These are phyloP conservation scores for Fistularia commersonii DNA, from an alignment of 2,797 vertebrate genomes.

Conservation along the genomic window DNA sequence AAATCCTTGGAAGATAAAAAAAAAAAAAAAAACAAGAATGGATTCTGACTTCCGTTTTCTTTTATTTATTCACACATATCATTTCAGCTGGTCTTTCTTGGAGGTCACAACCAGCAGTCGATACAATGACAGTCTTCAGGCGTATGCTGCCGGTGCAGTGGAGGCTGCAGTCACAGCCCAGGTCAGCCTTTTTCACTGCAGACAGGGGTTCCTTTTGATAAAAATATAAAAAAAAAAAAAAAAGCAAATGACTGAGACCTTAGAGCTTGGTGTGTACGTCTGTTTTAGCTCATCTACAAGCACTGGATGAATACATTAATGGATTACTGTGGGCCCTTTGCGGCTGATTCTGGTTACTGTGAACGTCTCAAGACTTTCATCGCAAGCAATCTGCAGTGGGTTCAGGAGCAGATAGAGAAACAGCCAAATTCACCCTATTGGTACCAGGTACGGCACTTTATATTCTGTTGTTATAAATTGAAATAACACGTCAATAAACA, in stretches of 20 bases:
- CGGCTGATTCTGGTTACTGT: slow-evolving; percentile 79
- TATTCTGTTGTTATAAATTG: not conserved
- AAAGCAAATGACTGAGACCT: too few relatives aligned
- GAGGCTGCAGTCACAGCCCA: slow-evolving; percentile 83
- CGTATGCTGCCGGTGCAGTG: slow-evolving; percentile 87
- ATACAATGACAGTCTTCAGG: slow-evolving; percentile 90
- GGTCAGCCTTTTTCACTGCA: slow-evolving; percentile 61
- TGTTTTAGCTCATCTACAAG: slow-evolving; percentile 87
- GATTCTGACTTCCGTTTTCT: not conserved
- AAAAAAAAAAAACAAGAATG: not conserved
- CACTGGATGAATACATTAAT: slow-evolving; percentile 96
- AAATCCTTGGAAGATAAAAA: not conserved
- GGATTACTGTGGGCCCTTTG: slow-evolving; percentile 87
- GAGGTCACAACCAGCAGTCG: slow-evolving; percentile 77
- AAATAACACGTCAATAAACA: not conserved
- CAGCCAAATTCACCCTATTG: slow-evolving; percentile 77
- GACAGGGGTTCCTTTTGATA: not conserved
- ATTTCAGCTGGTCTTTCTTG: slow-evolving; percentile 85
- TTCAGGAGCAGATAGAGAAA: slow-evolving; percentile 77
- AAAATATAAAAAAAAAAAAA: too few relatives aligned
- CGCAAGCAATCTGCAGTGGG: slow-evolving; percentile 83
- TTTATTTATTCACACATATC: not conserved
- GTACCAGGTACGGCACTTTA: slow-evolving; percentile 82
- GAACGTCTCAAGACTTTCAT: slow-evolving; percentile 83
- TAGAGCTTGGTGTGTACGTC: not conserved